These are phyloP conservation scores for Actinopyga echinites DNA, from an alignment of 53 echinoderm and acorn worm species.

Conservation along the genomic window DNA sequence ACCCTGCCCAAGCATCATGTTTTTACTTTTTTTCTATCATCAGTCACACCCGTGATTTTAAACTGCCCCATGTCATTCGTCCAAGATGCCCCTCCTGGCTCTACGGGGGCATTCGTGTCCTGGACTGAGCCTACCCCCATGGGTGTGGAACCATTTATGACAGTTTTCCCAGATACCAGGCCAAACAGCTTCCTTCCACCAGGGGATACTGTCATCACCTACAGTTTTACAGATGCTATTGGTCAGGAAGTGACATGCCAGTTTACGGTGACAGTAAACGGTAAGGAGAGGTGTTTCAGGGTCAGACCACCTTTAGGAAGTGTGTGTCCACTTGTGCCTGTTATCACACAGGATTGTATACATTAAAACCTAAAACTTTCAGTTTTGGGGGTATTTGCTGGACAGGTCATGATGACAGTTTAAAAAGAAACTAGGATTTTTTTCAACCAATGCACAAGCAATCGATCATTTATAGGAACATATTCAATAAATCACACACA, in stretches of 20 bases:
- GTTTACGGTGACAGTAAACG: constrained; percentile 2
- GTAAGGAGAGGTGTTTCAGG: neutral
- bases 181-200: constrained; percentile 7
- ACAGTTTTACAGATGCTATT: constrained; percentile 8
- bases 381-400: too few species aligned
- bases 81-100: neutral
- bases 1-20: neutral
- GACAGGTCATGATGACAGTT: too few species aligned
- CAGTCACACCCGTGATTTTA: constrained; percentile 4
- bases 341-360: too few species aligned
- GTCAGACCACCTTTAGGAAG: too few species aligned
- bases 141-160: constrained; percentile 17
- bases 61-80: constrained; percentile 5
- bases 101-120: neutral
- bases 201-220: neutral
- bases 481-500: too few species aligned
- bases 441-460: too few species aligned
- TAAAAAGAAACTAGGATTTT: too few species aligned
- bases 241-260: neutral
- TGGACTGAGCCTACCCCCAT: constrained; percentile 23
- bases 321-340: too few species aligned
- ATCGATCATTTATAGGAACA: too few species aligned
- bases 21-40: neutral
- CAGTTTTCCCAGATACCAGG: neutral
- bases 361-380: too few species aligned